Evolutionary conservation across 1,140 invertebrate genomes (phyloP).

Genomic region (Hestina assimilis): DNA sequence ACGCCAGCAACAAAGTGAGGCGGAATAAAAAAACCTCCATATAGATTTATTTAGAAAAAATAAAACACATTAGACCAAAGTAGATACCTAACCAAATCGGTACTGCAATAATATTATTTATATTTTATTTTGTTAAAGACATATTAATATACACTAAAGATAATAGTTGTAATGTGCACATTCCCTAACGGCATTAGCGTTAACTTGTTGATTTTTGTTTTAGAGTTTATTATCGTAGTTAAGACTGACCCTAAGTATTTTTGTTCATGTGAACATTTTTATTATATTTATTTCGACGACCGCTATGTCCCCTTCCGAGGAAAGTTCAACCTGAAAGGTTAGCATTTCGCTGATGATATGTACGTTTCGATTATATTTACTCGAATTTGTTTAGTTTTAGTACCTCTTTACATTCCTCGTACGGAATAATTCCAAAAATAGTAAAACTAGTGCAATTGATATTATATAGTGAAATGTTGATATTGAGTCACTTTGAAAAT

Average conservation of each 20-base stretch:
- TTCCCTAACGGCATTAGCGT: conserved; percentile 70
- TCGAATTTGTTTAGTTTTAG: conserved; percentile 71
- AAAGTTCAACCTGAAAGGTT: conserved; percentile 7
- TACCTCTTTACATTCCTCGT: conserved; percentile 64
- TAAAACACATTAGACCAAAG: conserved; percentile 63
- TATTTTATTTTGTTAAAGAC: conserved; percentile 67
- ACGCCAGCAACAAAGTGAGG: conserved; percentile 71
- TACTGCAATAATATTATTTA: conserved; percentile 73
- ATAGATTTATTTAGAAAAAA: conserved; percentile 25
- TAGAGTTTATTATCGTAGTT: conserved; percentile 71
- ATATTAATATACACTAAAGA: conserved; percentile 67
- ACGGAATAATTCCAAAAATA: conserved; percentile 71
- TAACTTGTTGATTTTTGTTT: conserved; percentile 73
- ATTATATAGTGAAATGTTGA: conserved; percentile 54
- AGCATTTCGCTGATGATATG: background rate
- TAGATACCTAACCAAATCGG: conserved; percentile 73
- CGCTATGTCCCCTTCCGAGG: conserved; percentile 13
- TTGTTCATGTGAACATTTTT: conserved; percentile 37
- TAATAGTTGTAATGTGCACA: conserved; percentile 70
- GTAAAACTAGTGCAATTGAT: conserved; percentile 71
- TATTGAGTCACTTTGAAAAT: conserved; percentile 21
- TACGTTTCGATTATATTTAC: conserved; percentile 32
- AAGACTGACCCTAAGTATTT: conserved; percentile 72
- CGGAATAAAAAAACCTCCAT: conserved; percentile 68
- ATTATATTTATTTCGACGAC: conserved; percentile 19